Base-by-base conservation (phyloP, 2,113 vertebrate species). In the Natator depressus region DNA sequence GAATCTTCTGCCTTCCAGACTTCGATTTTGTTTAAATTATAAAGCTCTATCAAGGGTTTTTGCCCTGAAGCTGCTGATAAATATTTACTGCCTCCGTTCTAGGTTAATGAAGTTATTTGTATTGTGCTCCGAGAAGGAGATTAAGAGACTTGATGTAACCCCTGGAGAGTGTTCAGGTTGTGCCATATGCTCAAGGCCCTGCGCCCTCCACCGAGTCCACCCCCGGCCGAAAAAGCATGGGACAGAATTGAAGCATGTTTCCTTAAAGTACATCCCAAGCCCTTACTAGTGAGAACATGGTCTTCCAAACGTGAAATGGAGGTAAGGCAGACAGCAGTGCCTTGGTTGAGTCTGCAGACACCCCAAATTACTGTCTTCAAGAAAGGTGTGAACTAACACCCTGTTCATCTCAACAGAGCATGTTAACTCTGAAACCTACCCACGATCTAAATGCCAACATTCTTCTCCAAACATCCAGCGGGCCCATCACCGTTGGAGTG, bases 391-490 rank as follows among this genome's bases (percentile, higher is more conserved):
- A 78, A 47, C 4, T 6, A 42, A 27, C 11, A 46, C 42, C 3
- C 20, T 1, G 12, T 47, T 78, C 12, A 8, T 46, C 25, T 78
- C 20, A 25, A 25, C 3, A 22, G 42, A 9, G n/a, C 2, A 31
- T 0, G 6, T 89, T 91, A 89, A 84, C 93, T 94, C 95, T 93
- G 95, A 84, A 87, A 76, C 89, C 93, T 93, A 89, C 65, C 47
- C 87, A 91, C 2, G 54, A 42, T 4, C 1, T 0, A 19, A n/a
- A 31, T 0, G 9, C 54, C 75, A 27, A n/a, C 62, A n/a, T 10
- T 38, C n/a, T 38, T 72, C 82, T 1, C 4, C 2, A 0, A 42
- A 22, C 1, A 69, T 69, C 65, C 35, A 38, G 65, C 2, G 8
- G 65, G 16, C 19, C 65, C 16, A 65, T 35, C 62, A 35, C 35